Evolutionary conservation across 2,113 vertebrate species (phyloP).

Genomic region (Phylloscopus trochilus): DNA sequence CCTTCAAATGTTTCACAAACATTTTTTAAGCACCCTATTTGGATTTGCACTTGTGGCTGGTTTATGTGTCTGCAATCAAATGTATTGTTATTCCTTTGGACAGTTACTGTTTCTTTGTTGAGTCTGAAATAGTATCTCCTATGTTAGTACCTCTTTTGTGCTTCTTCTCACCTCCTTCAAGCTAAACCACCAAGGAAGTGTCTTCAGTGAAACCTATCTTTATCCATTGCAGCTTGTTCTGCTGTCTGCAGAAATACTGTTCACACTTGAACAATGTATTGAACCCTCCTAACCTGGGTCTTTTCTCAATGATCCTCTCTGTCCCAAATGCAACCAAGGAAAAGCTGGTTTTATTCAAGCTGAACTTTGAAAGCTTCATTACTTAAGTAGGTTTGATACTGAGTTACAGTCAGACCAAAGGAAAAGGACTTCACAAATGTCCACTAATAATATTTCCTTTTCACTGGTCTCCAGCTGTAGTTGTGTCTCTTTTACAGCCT

Average conservation of each 20-base stretch:
- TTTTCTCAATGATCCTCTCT: background rate
- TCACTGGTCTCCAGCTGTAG: background rate
- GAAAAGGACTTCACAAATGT: background rate
- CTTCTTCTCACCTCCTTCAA: background rate
- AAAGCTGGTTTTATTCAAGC: background rate
- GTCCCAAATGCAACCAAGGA: background rate
- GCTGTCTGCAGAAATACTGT: background rate
- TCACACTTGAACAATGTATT: background rate
- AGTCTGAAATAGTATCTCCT: background rate
- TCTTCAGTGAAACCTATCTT: background rate
- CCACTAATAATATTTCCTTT: slow-evolving; percentile 23
- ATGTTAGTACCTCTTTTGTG: background rate
- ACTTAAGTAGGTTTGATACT: background rate
- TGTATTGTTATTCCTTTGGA: background rate
- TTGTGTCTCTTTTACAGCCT: slow-evolving; percentile 26
- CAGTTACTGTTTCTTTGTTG: background rate
- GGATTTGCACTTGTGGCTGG: background rate
- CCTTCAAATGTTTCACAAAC: background rate
- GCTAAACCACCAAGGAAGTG: background rate
- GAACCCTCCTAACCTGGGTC: background rate
- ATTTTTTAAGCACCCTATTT: background rate
- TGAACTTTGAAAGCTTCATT: background rate
- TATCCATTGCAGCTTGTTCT: background rate
- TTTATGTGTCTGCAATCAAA: background rate
- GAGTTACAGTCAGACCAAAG: background rate